phyloP scores from a whole-genome alignment of 2,113 vertebrate genomes.

The Eulemur macaco region DNA sequence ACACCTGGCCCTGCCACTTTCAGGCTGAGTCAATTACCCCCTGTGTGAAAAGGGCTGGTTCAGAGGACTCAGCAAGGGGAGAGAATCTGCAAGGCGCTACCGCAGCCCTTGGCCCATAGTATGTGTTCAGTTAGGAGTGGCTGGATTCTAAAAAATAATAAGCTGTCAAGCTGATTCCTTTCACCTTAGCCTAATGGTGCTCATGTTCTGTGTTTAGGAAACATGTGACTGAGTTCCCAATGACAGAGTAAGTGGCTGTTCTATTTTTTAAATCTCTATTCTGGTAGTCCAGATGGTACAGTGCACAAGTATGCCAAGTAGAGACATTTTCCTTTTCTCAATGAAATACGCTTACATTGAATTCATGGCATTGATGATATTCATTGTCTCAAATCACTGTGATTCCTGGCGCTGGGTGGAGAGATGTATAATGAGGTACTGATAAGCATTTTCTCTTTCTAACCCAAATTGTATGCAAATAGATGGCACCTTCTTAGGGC shows the following conservation, averaged over 20 bases:
- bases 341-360: conserved; percentile 27
- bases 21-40: background rate
- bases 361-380: conserved; percentile 36
- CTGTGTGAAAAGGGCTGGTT: background rate
- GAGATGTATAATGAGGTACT: background rate
- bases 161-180: background rate
- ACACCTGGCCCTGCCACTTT: background rate
- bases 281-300: background rate
- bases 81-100: background rate
- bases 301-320: background rate
- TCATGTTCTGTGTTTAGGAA: conserved; percentile 3
- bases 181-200: background rate
- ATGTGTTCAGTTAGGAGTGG: background rate
- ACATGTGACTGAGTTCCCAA: background rate
- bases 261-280: background rate
- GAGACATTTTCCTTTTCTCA: conserved; percentile 33
- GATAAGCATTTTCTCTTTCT: conserved; percentile 42
- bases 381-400: conserved; percentile 24
- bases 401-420: background rate
- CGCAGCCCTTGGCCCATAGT: background rate
- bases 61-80: background rate
- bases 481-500: background rate
- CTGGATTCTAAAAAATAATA: background rate
- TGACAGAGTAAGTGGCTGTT: background rate
- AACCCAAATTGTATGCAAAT: background rate